Base-by-base conservation (phyloP, 2,113 vertebrate genomes). In the Coptodon rendalli region DNA sequence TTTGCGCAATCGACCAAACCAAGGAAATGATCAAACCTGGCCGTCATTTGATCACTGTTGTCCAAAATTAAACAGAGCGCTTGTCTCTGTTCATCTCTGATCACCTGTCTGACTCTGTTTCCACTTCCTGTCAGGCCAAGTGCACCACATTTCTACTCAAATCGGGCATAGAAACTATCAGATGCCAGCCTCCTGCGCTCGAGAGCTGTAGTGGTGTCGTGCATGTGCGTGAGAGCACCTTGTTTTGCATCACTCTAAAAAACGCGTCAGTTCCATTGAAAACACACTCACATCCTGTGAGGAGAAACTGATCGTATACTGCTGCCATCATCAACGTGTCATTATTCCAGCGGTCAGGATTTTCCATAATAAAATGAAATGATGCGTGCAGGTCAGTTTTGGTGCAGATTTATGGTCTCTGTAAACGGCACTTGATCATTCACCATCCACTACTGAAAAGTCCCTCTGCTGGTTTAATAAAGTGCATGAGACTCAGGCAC, bases 281-380 rank as follows among this genome's bases (percentile, higher is more conserved):
- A 63, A 36, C 19, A 1, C 6, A 66, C 61, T 66, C 19, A 0
- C 4, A 12, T 13, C 34, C 59, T 10, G 0, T 1, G 61, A n/a
- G 61, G 61, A 66, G 31, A 66, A 66, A 38, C 34, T 2, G 34
- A 66, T 66, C 6, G 4, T 3, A 1, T 66, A 19, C 34, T 13
- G 61, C 34, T 38, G 61, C 34, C 10, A 66, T 38, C 34, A 38
- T 38, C 31, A 66, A 9, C 10, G 17, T 7, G 34, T 66, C 61
- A 7, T 66, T 66, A 66, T 66, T 66, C 6, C 31, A 38, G 31
- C 31, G 0, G 17, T 63, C 59, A 36, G 59, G 59, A 63, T 3
- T 63, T 63, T 36, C 4, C 4, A 63, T 38, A 0, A 66, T 66
- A 38, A 66, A 38, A 13, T 14, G 13, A 0, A 80, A 1, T 22